Percentiles rank a stretch among this genome's conserved stretches.
These are phyloP conservation scores for Brachyptera putata DNA, from an alignment of 2,888 invertebrate genomes.

Conservation along the genomic window DNA sequence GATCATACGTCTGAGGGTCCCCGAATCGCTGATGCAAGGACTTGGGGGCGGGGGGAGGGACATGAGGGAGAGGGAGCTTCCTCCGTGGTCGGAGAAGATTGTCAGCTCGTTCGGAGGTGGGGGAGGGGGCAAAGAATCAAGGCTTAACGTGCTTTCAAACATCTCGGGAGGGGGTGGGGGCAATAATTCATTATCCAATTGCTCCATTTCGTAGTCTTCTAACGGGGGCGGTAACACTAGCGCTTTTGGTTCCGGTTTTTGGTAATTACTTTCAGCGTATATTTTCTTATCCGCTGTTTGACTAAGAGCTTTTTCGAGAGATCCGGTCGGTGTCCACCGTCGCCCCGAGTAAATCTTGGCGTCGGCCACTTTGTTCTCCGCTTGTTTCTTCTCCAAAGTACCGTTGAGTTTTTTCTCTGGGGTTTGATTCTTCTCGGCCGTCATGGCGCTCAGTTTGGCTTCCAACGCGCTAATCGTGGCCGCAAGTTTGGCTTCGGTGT, in stretches of 20 bases:
- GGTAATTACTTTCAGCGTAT: not conserved
- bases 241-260: slow-evolving; percentile 37
- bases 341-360: not conserved
- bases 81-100: slow-evolving; percentile 55
- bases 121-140: slow-evolving; percentile 78
- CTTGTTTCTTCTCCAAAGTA: not conserved
- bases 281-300: slow-evolving; percentile 22
- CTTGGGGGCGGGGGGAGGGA: slow-evolving; percentile 72
- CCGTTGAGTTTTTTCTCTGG: not conserved
- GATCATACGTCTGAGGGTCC: slow-evolving; percentile 24
- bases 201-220: slow-evolving; percentile 42
- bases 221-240: slow-evolving; percentile 43
- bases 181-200: slow-evolving; percentile 45
- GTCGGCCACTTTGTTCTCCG: not conserved
- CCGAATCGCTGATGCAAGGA: slow-evolving; percentile 28
- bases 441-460: slow-evolving; percentile 7
- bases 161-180: slow-evolving; percentile 72
- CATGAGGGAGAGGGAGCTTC: slow-evolving; percentile 64
- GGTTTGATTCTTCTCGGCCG: slow-evolving; percentile 3
- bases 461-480: slow-evolving; percentile 19
- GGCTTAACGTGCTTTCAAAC: slow-evolving; percentile 70
- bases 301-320: slow-evolving; percentile 17
- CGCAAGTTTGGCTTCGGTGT: slow-evolving; percentile 6
- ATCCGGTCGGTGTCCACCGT: slow-evolving; percentile 14
- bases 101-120: slow-evolving; percentile 59